Conservation (phyloP, 2,888 invertebrate genomes). For the Frankliniella intonsa region DNA sequence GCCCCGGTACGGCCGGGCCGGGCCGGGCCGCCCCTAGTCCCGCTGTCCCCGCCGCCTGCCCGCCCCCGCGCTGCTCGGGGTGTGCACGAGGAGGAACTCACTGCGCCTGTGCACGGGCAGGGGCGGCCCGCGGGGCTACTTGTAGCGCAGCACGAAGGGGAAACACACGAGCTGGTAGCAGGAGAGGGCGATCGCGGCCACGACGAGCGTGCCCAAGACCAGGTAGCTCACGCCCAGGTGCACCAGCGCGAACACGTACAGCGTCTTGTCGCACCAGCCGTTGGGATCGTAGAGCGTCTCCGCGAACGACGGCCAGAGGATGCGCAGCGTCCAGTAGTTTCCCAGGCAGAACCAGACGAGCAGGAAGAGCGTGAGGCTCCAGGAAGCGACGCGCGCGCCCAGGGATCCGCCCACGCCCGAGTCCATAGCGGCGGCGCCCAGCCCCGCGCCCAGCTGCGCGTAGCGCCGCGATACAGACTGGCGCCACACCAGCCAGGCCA, state of each 20-base stretch:
- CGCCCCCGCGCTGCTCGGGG: too few relatives aligned
- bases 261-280: conserved; percentile 71
- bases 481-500: conserved; percentile 62
- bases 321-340: conserved; percentile 71
- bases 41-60: too few relatives aligned
- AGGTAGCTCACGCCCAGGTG: conserved; percentile 69
- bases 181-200: conserved; percentile 57
- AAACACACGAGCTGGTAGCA: conserved; percentile 67
- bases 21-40: too few relatives aligned
- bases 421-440: conserved; percentile 41
- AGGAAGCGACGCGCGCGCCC: conserved; percentile 60
- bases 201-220: conserved; percentile 54
- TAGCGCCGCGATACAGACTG: conserved; percentile 59
- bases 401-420: conserved; percentile 46
- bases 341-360: conserved; percentile 72
- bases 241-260: conserved; percentile 71
- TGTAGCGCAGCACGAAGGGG: conserved; percentile 48
- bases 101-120: conserved; percentile 17
- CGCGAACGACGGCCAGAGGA: conserved; percentile 73
- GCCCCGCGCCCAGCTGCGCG: conserved; percentile 43
- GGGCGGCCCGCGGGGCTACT: conserved; percentile 35
- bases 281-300: conserved; percentile 66
- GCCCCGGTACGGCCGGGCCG: too few relatives aligned
- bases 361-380: conserved; percentile 63
- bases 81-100: background rate